These are phyloP conservation scores for Andinoacara biseriatus DNA, from an alignment of 2,113 vertebrate species.

Conservation along the genomic window DNA sequence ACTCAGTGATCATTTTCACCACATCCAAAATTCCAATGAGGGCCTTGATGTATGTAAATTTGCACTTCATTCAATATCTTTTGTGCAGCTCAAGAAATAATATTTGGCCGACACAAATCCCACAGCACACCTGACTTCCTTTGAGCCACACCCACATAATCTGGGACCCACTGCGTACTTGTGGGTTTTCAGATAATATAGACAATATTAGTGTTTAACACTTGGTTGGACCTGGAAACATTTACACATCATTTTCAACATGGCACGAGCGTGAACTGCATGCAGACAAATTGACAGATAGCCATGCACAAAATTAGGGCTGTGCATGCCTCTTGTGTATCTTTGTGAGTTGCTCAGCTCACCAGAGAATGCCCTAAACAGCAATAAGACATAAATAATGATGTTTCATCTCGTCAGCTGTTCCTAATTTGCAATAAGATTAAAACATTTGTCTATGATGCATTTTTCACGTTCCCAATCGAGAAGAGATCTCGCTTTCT, in stretches of 20 bases:
- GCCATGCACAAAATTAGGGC: neutral
- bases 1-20: neutral
- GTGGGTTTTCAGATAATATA: neutral
- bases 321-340: neutral
- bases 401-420: slow-evolving; percentile 5
- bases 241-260: too few species aligned
- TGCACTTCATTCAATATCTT: neutral
- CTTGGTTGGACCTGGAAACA: neutral
- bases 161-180: neutral
- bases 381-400: neutral
- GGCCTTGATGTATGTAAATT: neutral
- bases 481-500: neutral
- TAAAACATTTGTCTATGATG: slow-evolving; percentile 15
- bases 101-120: neutral
- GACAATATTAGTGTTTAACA: neutral
- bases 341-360: neutral
- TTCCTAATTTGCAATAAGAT: slow-evolving; percentile 4
- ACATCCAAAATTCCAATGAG: neutral
- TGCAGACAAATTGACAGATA: neutral
- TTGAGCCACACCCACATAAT: neutral
- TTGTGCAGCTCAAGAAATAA: neutral
- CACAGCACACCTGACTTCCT: neutral
- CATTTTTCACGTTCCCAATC: neutral
- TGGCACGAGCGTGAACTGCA: neutral
- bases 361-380: neutral